Conservation (phyloP, 1,140 invertebrate species). For the Cecropterus lyciades region DNA sequence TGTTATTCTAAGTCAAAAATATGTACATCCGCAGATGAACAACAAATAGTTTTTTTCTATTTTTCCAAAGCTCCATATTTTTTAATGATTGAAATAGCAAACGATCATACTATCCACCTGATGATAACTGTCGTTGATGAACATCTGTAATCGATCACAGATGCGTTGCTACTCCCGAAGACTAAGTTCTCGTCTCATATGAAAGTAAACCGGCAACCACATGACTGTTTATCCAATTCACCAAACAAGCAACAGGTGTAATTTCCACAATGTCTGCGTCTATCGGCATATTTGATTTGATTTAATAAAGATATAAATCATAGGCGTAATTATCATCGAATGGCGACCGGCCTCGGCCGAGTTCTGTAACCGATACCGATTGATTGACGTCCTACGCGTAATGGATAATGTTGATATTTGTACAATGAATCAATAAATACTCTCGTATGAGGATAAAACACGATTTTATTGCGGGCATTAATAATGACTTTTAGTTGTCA, state of each 20-base stretch:
- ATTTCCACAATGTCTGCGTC: conserved; percentile 1
- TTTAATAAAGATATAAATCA: conserved; percentile 37
- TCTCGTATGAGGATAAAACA: conserved; percentile 32
- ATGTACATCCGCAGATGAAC: too few species aligned
- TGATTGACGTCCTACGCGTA: conserved; percentile 34
- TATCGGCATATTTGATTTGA: conserved; percentile 21
- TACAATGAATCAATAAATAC: conserved; percentile 34
- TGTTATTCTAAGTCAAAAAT: too few species aligned
- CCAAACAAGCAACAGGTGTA: conserved; percentile 1
- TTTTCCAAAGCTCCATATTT: too few species aligned
- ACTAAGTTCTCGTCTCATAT: too few species aligned
- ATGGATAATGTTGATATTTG: conserved; percentile 32
- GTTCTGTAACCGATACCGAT: conserved; percentile 30
- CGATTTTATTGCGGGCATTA: conserved; percentile 32
- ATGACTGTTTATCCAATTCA: neutral
- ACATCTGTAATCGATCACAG: too few species aligned
- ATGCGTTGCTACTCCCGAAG: too few species aligned
- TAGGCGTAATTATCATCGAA: conserved; percentile 33
- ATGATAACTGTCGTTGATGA: too few species aligned
- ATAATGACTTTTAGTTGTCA: neutral
- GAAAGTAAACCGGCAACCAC: too few species aligned
- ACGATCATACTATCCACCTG: too few species aligned
- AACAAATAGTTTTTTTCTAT: too few species aligned
- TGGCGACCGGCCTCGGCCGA: conserved; percentile 33
- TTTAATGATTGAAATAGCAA: too few species aligned